Evolutionary conservation across 2,888 invertebrate species (phyloP).

Genomic region (Hecatera dysodea): DNA sequence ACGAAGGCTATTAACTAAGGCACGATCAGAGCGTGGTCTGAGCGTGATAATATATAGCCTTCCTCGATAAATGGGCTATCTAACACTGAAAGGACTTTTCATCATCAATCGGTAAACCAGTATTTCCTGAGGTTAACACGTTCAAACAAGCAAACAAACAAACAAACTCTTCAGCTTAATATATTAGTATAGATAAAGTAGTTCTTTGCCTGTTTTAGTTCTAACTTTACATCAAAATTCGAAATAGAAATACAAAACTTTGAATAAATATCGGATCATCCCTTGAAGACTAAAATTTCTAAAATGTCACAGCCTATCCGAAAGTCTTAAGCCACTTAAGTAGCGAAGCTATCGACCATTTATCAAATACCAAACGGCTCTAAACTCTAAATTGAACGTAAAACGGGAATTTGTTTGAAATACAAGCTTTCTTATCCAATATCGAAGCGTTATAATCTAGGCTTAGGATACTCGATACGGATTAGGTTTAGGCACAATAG

Average conservation of each 20-base stretch:
- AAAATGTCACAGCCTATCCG: slow-evolving; percentile 17
- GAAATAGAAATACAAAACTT: not conserved
- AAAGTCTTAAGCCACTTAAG: slow-evolving; percentile 34
- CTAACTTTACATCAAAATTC: not conserved
- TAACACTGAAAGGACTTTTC: too few relatives aligned
- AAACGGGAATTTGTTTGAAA: slow-evolving; percentile 49
- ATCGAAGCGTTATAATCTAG: slow-evolving; percentile 48
- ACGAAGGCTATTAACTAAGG: too few relatives aligned
- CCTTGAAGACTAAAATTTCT: not conserved
- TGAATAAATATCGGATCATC: not conserved
- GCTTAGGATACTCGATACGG: slow-evolving; percentile 29
- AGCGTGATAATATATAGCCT: too few relatives aligned
- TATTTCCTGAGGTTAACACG: too few relatives aligned
- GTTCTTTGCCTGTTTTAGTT: not conserved
- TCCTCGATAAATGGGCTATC: too few relatives aligned
- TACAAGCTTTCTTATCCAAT: slow-evolving; percentile 54
- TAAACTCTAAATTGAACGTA: slow-evolving; percentile 51
- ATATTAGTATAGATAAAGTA: too few relatives aligned
- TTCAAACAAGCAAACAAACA: too few relatives aligned
- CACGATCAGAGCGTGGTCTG: too few relatives aligned
- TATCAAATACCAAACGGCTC: slow-evolving; percentile 42
- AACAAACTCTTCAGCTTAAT: too few relatives aligned
- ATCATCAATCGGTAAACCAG: too few relatives aligned
- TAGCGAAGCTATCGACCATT: slow-evolving; percentile 14
- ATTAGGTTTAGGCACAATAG: slow-evolving; percentile 51